Evolutionary conservation across 2,113 vertebrate genomes (phyloP).

Genomic region (Serinus canaria): DNA sequence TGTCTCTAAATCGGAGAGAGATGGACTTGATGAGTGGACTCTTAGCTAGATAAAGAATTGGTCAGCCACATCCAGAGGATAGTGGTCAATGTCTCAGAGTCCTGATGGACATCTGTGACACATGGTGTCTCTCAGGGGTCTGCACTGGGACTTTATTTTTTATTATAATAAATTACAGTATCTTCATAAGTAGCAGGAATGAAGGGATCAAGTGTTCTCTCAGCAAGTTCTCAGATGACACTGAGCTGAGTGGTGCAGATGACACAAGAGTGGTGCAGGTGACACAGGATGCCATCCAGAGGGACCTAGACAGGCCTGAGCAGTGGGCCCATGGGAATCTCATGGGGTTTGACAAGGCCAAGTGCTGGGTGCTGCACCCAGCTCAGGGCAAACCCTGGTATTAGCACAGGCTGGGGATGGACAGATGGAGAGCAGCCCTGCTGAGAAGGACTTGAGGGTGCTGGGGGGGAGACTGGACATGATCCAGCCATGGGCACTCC

Average conservation of each 20-base stretch:
- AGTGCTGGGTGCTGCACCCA: not conserved
- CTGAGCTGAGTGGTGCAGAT: not conserved
- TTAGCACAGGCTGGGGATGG: not conserved
- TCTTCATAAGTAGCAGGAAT: not conserved
- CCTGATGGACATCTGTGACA: not conserved
- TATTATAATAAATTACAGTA: not conserved
- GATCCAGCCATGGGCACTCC: fast-evolving
- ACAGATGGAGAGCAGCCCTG: not conserved
- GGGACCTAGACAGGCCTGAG: not conserved
- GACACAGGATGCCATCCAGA: not conserved
- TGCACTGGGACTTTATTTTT: not conserved
- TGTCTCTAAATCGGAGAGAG: not conserved
- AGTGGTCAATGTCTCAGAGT: not conserved
- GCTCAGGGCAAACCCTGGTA: fast-evolving
- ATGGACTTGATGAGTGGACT: not conserved
- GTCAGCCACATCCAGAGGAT: not conserved
- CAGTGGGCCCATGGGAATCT: not conserved
- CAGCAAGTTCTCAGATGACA: not conserved
- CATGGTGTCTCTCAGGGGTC: not conserved
- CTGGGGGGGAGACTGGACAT: not conserved
- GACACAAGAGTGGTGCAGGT: not conserved
- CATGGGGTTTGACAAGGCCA: not conserved
- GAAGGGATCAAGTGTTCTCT: not conserved
- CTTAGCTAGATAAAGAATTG: not conserved
- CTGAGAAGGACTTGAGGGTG: not conserved